A percentile compares a stretch with the other conserved stretches of the same genome.
Conservation (phyloP, 2,888 invertebrate species). For the Drosophila anomelani region DNA sequence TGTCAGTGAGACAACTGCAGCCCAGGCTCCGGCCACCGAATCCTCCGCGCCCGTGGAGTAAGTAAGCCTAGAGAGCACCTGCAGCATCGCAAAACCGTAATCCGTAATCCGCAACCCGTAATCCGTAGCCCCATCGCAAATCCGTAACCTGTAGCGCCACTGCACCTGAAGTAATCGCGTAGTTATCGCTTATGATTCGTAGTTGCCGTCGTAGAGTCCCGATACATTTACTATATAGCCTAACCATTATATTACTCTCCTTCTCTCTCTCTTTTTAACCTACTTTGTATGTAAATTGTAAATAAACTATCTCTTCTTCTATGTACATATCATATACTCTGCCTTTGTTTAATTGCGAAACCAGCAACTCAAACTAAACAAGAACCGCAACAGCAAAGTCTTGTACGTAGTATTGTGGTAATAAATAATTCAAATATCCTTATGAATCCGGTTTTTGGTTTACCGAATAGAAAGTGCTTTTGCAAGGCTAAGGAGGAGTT, state of each 20-base stretch:
- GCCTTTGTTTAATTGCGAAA: conserved; percentile 64
- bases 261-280: conserved; percentile 43
- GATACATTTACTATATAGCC: conserved; percentile 38
- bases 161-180: conserved; percentile 61
- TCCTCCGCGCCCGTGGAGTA: conserved; percentile 60
- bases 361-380: conserved; percentile 58
- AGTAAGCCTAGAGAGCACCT: conserved; percentile 61
- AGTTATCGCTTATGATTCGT: conserved; percentile 37
- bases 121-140: conserved; percentile 24
- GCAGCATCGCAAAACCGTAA: conserved; percentile 45
- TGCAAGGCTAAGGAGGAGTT: conserved; percentile 1
- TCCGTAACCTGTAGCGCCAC: conserved; percentile 55
- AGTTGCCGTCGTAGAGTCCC: conserved; percentile 35
- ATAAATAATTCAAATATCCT: conserved; percentile 44
- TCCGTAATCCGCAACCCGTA: conserved; percentile 30
- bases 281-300: conserved; percentile 65
- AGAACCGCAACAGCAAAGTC: conserved; percentile 66
- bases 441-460: conserved; percentile 9
- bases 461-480: conserved; percentile 3
- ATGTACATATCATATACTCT: conserved; percentile 68
- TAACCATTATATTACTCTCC: conserved; percentile 52
- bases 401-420: conserved; percentile 73
- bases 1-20: conserved; percentile 5
- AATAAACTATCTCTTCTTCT: conserved; percentile 65
- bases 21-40: conserved; percentile 13